Conservation (phyloP, 2,888 invertebrate genomes). For the Athrips mouffetella region DNA sequence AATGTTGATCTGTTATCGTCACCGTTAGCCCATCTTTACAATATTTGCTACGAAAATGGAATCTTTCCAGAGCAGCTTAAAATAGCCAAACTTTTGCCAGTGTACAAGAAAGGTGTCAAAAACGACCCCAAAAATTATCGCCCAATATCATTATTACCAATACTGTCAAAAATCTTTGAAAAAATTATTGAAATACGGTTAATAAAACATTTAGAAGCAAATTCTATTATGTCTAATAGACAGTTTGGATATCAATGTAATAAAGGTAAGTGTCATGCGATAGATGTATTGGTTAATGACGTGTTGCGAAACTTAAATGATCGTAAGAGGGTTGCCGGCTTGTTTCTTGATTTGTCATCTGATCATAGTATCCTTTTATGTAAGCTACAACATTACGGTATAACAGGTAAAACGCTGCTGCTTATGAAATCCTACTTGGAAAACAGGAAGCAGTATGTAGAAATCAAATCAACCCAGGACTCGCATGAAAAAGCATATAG, state of each 20-base stretch:
- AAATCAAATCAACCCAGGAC: neutral
- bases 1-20: neutral
- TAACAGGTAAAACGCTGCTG: neutral
- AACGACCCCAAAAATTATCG: slow-evolving; percentile 3
- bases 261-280: neutral
- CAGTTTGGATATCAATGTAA: neutral
- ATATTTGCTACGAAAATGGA: neutral
- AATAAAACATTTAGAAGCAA: neutral
- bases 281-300: neutral
- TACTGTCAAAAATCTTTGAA: slow-evolving; percentile 6
- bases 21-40: neutral
- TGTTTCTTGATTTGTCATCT: slow-evolving; percentile 6
- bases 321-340: neutral
- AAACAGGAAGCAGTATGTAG: slow-evolving; percentile 3
- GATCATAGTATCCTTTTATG: neutral
- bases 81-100: neutral
- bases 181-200: neutral
- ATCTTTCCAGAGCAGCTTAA: slow-evolving; percentile 9
- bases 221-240: neutral
- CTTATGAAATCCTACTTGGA: neutral
- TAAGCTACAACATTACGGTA: too few species aligned
- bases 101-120: slow-evolving; percentile 3
- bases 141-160: neutral
- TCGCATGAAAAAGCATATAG: too few species aligned
- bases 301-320: neutral